Evolutionary conservation across 1,140 invertebrate genomes (phyloP), one percentile per base, ranked within the genome.

Genomic region (Dinoponera quadriceps): DNA sequence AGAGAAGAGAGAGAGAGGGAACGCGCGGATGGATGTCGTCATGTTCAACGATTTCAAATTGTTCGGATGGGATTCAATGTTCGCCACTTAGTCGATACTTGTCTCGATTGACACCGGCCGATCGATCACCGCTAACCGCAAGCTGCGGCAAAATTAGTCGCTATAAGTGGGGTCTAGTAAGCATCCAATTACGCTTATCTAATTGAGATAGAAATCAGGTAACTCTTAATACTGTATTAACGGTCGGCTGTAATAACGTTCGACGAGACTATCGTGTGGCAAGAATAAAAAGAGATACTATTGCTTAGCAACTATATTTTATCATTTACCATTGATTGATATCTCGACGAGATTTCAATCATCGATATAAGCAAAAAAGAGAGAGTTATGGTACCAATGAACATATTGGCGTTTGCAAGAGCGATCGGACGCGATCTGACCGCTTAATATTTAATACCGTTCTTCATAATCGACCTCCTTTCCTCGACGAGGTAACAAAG

Each of bases 41-140:
- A 68, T 78, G 75, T 27, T 38, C 38, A 48, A 80, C 65, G n/a
- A 29, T 71, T 80, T 71, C 51, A 80, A 80, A 80, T 80, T 80
- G 75, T 80, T 68, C 65, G 65, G n/a, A 57, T 38, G 33, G 25
- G 54, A 69, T 78, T 78, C 66, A 78, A 71, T 80, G 25, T 65
- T 65, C 69, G 51, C 71, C 77, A 82, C 57, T 84, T 72, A 57
- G 48, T 65, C 33, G 57, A 81, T 71, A 82, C 66, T 63, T 65
- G 62, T 82, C 69, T 59, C 49, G 49, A 82, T 84, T 63, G 82
- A 84, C 75, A 81, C 14, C 59, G 29, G 55, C 14, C 48, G 59
- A 69, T 81, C 59, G 55, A 82, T 57, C 59, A 75, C 38, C 7
- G 20, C 25, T 65, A 57, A 69, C 57, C 16, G 57, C 48, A 48